Percentiles rank a stretch among this genome's conserved stretches.
phyloP scores from a whole-genome alignment of 2,797 vertebrate species.

The Myotis daubentonii region DNA sequence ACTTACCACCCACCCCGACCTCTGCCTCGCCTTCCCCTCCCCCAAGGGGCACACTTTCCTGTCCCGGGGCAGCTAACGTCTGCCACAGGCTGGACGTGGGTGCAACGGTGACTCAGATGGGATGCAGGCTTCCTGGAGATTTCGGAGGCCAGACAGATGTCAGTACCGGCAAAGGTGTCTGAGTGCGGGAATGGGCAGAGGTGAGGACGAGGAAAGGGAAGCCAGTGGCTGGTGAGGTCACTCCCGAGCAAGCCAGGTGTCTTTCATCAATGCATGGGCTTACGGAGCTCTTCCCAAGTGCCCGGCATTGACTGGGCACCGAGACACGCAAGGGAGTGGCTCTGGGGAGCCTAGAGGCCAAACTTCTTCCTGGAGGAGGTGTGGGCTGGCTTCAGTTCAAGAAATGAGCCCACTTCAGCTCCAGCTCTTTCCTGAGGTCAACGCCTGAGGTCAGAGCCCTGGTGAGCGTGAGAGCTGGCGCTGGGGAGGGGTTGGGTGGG shows the following conservation, averaged over 20 bases:
- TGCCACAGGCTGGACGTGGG: background rate
- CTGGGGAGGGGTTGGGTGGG: background rate
- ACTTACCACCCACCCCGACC: background rate
- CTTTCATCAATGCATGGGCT: background rate
- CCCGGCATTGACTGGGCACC: background rate
- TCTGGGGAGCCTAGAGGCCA: background rate
- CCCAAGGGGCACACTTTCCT: background rate
- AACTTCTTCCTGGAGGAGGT: conserved; percentile 30
- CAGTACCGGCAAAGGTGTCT: background rate
- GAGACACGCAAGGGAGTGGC: background rate
- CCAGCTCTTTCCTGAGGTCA: background rate
- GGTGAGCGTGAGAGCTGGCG: background rate
- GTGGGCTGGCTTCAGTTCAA: background rate
- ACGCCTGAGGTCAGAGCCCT: background rate
- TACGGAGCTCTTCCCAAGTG: background rate
- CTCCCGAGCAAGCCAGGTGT: background rate
- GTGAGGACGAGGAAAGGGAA: conserved; percentile 11
- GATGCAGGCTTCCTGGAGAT: conserved; percentile 64
- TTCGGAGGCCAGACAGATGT: conserved; percentile 38
- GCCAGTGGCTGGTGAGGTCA: conserved; percentile 45
- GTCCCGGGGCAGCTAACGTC: background rate
- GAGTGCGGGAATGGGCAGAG: conserved; percentile 40
- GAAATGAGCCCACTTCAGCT: background rate
- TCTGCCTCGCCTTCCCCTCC: background rate
- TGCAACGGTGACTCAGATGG: conserved; percentile 59